phyloP scores from a whole-genome alignment of 2,113 vertebrate genomes.

The Lophura nycthemera region DNA sequence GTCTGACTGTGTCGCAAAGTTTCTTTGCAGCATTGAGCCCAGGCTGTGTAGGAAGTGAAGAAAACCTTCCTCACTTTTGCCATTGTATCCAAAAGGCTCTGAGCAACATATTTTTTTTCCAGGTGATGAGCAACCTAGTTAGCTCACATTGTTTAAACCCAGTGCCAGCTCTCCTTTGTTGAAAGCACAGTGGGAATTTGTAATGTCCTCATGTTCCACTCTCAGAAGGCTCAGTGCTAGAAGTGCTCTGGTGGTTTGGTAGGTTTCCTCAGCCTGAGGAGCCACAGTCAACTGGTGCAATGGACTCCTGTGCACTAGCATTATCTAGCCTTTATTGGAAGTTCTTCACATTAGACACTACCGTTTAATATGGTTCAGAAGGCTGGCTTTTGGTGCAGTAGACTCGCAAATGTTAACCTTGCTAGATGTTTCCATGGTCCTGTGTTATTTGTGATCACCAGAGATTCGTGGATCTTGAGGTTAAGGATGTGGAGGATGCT shows the following conservation, averaged over 20 bases:
- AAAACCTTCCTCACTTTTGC: conserved; percentile 53
- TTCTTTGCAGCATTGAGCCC: conserved; percentile 57
- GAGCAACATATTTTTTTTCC: conserved; percentile 26
- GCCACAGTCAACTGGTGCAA: fast-evolving
- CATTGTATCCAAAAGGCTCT: conserved; percentile 46
- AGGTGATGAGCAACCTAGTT: conserved; percentile 64
- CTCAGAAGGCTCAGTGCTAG: background rate
- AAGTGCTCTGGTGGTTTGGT: background rate
- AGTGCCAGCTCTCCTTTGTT: background rate
- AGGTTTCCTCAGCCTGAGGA: background rate
- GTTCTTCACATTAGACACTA: fast-evolving
- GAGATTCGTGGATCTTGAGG: background rate
- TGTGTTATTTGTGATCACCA: background rate
- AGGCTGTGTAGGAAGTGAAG: conserved; percentile 57
- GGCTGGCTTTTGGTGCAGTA: background rate
- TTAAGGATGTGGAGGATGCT: background rate
- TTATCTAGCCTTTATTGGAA: background rate
- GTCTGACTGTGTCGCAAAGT: conserved; percentile 59
- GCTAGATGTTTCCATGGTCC: background rate
- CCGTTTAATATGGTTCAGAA: background rate
- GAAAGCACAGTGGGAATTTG: background rate
- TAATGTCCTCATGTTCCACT: fast-evolving
- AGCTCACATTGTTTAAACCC: conserved; percentile 2
- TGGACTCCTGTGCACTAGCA: background rate
- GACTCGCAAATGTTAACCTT: background rate